Evolutionary conservation across 2,797 vertebrate genomes (phyloP), one percentile per base, ranked within the genome.

Genomic region (Urocyon cinereoargenteus): DNA sequence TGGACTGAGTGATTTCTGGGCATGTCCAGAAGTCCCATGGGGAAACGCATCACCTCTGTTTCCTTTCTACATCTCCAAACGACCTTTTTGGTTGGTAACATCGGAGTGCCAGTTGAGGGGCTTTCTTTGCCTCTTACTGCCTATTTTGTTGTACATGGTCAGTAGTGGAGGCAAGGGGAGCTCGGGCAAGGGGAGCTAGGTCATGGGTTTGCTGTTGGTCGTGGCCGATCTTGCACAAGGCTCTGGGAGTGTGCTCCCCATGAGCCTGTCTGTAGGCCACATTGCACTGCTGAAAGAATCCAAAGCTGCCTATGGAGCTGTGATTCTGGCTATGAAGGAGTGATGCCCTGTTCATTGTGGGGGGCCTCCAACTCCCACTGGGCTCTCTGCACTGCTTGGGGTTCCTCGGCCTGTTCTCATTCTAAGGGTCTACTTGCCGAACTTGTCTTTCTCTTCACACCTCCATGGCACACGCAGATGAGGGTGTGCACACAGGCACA

Each of bases 341-440:
- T 15, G 16, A n/a, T n/a, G 51, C 13, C 3, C 21, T 1, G 1
- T 9, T 22, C 31, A 57, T 21, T 21, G 34, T 2, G 0, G 5
- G 12, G 6, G 51, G 31, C 68, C 70, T 70, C 13, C 15, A 66
- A 14, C 45, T 16, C 11, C 64, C 64, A 3, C 22, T 11, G 11
- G 7, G 55, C 12, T 45, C 19, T 78, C 15, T 11, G 31, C 12
- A 11, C 22, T 51, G 31, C 31, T 66, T 57, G 21, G 26, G 22
- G 11, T 31, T 57, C n/a, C 26, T 21, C 53, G 21, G 45, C 4
- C 57, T 75, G 22, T 26, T 24, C 22, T 6, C 9, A 64, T 77
- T 78, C 18, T 28, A 18, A 84, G 15, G 18, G 24, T 75, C 40
- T 77, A 5, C n/a, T 55, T 59, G 40, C 10, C 77, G 57, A 78